Evolutionary conservation across 2,113 vertebrate genomes (phyloP).

Genomic region (Clarias magur): DNA sequence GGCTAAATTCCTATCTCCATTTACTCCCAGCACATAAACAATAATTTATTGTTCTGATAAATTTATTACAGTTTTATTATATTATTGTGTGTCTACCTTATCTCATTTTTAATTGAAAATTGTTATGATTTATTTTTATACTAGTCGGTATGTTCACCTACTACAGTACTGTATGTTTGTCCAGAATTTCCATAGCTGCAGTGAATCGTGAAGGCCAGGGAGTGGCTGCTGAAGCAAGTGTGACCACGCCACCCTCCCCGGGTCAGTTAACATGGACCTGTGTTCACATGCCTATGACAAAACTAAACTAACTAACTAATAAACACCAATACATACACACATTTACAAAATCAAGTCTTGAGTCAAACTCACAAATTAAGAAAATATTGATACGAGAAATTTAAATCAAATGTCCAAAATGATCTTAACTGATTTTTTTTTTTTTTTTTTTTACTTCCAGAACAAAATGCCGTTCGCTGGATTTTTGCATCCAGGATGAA

Average conservation of each 20-base stretch:
- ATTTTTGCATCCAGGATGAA: conserved; percentile 74
- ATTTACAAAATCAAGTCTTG: not conserved
- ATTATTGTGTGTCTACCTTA: not conserved
- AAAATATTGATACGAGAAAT: not conserved
- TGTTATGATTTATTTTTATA: not conserved
- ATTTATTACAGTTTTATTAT: not conserved
- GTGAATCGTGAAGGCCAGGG: conserved; percentile 74
- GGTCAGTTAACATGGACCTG: conserved; percentile 58
- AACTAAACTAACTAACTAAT: no score
- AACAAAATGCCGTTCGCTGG: conserved; percentile 61
- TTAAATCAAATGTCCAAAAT: not conserved
- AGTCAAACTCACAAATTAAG: not conserved
- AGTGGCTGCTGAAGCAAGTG: conserved; percentile 64
- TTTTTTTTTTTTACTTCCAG: conserved; percentile 21
- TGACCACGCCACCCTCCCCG: conserved; percentile 64
- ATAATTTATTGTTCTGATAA: not conserved
- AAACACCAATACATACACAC: no score
- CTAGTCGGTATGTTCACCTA: not conserved
- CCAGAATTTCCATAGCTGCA: conserved; percentile 73
- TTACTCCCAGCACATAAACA: not conserved
- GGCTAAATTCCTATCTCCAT: not conserved
- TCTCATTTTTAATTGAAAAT: not conserved
- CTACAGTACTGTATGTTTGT: no score
- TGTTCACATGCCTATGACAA: no score
- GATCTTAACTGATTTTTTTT: not conserved